phyloP scores from a whole-genome alignment of 2,888 invertebrate species.

The Antitype chi region DNA sequence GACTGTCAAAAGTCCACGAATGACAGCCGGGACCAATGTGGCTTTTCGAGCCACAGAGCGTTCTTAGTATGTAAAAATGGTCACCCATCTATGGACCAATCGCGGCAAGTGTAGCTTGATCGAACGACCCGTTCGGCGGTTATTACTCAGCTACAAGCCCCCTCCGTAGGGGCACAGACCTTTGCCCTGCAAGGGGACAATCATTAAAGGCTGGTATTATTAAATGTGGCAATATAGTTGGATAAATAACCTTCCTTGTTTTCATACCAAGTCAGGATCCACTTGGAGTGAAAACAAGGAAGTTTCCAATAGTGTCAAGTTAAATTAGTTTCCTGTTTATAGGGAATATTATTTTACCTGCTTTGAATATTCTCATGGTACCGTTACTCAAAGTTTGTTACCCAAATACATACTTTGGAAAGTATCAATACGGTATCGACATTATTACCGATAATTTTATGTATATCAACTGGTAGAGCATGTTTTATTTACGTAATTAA shows the following conservation, averaged over 20 bases:
- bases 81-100: too few species aligned
- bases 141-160: too few species aligned
- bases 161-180: not conserved
- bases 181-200: not conserved
- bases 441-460: conserved; percentile 11
- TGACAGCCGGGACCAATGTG: too few species aligned
- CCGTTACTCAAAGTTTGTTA: not conserved
- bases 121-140: too few species aligned
- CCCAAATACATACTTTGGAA: conserved; percentile 2
- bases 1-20: too few species aligned
- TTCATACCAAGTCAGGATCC: too few species aligned
- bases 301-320: not conserved
- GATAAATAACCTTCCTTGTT: too few species aligned
- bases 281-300: not conserved
- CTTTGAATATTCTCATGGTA: not conserved
- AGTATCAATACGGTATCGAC: not conserved
- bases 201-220: too few species aligned
- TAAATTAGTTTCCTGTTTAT: not conserved
- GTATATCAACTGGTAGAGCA: conserved; percentile 6
- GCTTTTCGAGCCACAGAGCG: too few species aligned
- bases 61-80: too few species aligned
- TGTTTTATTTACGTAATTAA: conserved; percentile 10
- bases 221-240: not conserved
- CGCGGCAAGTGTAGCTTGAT: too few species aligned
- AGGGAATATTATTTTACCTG: not conserved